Conservation (phyloP, 2,888 invertebrate species). For the Melieria omissa region DNA sequence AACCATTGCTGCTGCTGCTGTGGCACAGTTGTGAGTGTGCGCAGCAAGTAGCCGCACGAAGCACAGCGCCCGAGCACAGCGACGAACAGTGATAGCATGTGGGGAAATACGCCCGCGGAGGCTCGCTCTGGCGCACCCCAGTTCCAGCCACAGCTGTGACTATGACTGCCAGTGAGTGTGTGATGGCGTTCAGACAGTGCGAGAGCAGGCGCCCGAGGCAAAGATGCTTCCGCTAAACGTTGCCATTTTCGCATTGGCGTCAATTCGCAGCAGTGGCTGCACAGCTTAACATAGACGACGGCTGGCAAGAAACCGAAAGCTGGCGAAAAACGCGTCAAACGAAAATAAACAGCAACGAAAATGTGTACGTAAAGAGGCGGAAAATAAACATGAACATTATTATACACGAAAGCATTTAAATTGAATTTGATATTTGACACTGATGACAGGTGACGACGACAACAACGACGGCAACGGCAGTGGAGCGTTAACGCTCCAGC, state of each 20-base stretch:
- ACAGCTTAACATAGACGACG: conserved; percentile 16
- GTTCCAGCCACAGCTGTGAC: neutral
- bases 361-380: neutral
- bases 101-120: neutral
- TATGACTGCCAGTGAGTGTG: neutral
- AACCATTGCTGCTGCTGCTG: too few relatives aligned
- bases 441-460: conserved; percentile 11
- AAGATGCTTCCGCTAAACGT: conserved; percentile 11
- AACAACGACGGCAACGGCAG: too few relatives aligned
- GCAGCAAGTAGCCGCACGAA: conserved; percentile 16
- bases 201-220: conserved; percentile 8
- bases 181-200: neutral
- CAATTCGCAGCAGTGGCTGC: conserved; percentile 10
- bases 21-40: conserved; percentile 17
- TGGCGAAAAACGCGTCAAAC: neutral
- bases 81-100: neutral
- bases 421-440: conserved; percentile 28
- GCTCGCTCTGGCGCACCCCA: neutral
- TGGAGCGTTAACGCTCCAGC: neutral
- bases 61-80: neutral
- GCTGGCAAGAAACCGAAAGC: neutral
- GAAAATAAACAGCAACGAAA: conserved; percentile 1
- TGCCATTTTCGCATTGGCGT: conserved; percentile 12
- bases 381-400: neutral
- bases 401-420: conserved; percentile 10